Base-by-base conservation (phyloP, 1,140 invertebrate genomes). In the Hesperophylax magnus region DNA sequence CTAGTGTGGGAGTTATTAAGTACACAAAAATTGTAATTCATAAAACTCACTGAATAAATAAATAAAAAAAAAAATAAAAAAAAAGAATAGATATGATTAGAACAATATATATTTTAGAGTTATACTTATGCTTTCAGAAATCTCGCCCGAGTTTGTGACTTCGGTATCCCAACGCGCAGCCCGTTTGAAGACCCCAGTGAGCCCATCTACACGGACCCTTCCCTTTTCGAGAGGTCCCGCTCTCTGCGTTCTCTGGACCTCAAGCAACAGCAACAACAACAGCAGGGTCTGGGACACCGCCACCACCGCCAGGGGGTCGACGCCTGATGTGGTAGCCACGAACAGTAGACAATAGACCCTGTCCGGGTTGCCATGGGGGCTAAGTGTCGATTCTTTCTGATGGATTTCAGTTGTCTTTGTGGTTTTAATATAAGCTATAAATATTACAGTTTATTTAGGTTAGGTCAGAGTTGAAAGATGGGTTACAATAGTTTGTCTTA, bases 191-290 rank as follows among this genome's bases (percentile, higher is more conserved):
- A 97, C 87, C 96, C 96, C 11, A 97, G 96, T 85, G 97, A 97
- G 87, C 96, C 96, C 2, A 97, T 98, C 82, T 98, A 97, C 87
- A 97, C 96, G 0, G 96, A 97, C 88, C 96, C 96, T 0, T 97
- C 96, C 1, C 89, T 97, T 11, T 97, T 98, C 85, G 96, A 98
- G 89, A 91, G 96, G 85, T 94, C 95, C 63, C 87, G 95, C 84
- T 92, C 92, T 82, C 87, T 94, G 82, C 87, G 93, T 83, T 90
- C 89, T 15, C 82, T 90, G 15, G 88, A 90, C 79, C 71, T 81
- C 18, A 81, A 81, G 67, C 79, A 81, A 22, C 76, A 76, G 88
- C 87, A 86, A 5, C 27, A 27, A 27, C 27, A 27, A 27, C 27
- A 47, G 11, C 39, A 47, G 39, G 39, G 39, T 14, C 11, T 47